Conservation (phyloP, 1,140 invertebrate species). For the Andrena cerasifolii region DNA sequence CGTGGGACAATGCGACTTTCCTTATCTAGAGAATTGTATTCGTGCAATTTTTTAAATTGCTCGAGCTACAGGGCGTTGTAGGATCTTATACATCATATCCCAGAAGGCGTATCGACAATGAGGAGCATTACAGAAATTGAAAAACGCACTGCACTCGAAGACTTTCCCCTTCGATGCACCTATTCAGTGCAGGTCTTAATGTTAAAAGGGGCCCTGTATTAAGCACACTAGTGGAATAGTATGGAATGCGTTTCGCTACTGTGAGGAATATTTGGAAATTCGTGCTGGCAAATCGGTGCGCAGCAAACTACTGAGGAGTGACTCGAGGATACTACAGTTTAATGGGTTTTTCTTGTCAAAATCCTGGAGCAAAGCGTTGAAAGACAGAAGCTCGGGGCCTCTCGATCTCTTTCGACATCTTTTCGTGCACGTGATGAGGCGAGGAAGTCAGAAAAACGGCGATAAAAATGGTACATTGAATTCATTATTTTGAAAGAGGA, state of each 20-base stretch:
- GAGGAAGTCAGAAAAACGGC: no score
- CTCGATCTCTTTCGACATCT: no score
- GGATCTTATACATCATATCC: background rate
- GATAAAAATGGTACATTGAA: no score
- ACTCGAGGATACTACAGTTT: background rate
- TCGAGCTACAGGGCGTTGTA: no score
- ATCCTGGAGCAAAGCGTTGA: no score
- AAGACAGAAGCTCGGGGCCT: no score
- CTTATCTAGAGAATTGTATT: background rate
- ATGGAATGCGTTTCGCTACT: background rate
- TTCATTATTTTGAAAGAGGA: no score
- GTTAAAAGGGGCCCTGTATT: background rate
- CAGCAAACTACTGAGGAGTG: no score
- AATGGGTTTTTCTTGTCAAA: background rate
- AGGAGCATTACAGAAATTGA: constrained; percentile 34
- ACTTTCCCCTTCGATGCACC: background rate
- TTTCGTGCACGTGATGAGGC: no score
- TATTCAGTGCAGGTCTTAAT: background rate
- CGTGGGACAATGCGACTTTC: no score
- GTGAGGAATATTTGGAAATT: no score
- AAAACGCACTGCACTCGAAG: constrained; percentile 5
- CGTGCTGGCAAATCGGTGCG: background rate
- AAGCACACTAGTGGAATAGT: background rate
- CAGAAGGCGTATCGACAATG: background rate
- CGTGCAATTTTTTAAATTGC: constrained; percentile 12